Conservation (phyloP, 2,113 vertebrate genomes). For the Colossoma macropomum region DNA sequence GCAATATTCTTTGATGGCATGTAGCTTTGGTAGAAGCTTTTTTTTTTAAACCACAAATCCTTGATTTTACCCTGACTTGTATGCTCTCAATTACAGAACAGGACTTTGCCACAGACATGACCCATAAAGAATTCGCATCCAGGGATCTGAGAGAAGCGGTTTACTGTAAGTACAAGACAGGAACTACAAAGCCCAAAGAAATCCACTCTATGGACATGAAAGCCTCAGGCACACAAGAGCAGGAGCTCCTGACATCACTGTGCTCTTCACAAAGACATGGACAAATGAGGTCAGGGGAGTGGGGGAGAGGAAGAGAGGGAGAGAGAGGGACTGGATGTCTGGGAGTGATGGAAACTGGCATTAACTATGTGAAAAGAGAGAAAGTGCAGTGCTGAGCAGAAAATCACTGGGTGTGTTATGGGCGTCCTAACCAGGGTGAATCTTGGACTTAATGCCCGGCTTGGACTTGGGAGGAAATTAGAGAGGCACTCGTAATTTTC, state of each 20-base stretch:
- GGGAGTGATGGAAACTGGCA: slow-evolving; percentile 34
- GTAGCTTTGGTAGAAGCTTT: not conserved
- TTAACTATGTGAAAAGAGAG: slow-evolving; percentile 33
- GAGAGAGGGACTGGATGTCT: slow-evolving; percentile 7
- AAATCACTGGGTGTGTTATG: slow-evolving; percentile 48
- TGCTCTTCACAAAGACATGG: slow-evolving; percentile 41
- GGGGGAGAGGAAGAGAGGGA: not conserved
- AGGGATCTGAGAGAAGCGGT: slow-evolving; percentile 29
- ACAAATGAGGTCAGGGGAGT: slow-evolving; percentile 37
- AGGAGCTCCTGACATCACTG: slow-evolving; percentile 22
- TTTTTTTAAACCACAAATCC: not conserved
- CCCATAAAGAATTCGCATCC: slow-evolving; percentile 23
- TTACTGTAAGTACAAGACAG: slow-evolving; percentile 24
- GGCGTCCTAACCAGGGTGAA: slow-evolving; percentile 29
- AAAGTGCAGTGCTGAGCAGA: slow-evolving; percentile 36
- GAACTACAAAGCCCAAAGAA: slow-evolving; percentile 38
- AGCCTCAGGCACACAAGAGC: slow-evolving; percentile 34
- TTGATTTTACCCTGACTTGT: not conserved
- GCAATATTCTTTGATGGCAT: not conserved
- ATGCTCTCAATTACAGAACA: slow-evolving; percentile 29
- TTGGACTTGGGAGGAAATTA: slow-evolving; percentile 38
- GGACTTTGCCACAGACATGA: slow-evolving; percentile 18
- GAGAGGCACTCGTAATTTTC: slow-evolving; percentile 44
- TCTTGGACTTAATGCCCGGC: slow-evolving; percentile 32
- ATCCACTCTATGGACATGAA: slow-evolving; percentile 27